Evolutionary conservation across 2,888 invertebrate genomes (phyloP), one percentile per base, ranked within the genome.

Genomic region (Carcina quercana): DNA sequence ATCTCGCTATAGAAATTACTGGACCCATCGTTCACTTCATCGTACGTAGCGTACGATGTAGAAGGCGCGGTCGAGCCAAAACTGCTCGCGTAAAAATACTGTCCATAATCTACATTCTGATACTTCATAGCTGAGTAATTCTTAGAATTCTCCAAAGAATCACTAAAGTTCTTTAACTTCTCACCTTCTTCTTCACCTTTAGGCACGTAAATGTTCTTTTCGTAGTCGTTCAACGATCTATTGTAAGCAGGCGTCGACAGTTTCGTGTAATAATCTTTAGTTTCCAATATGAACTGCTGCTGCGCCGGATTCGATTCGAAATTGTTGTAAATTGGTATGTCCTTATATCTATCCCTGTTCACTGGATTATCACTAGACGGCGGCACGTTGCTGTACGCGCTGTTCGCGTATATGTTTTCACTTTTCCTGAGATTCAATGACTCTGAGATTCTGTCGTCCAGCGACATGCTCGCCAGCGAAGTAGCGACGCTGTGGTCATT

Each of bases 401-500:
- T 59, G 32, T 76, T 76, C 2, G 66, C 59, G 40, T 79, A 79
- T 15, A 70, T 40, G 20, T 64, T 68, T 28, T 80, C 78, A 30
- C 74, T 75, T 36, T 76, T 80, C 59, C 76, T 69, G 53, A 83
- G 76, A 63, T 83, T 83, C 49, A 83, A 43, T 3, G 83, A 83
- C 59, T 78, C 78, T 0, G 83, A 83, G 41, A 83, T 82, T 66
- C 67, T 65, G 42, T 83, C 83, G 47, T 83, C 83, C 37, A 83
- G 56, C 29, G 83, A 83, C 72, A 82, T 70, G 30, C 68, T 54
- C 3, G 71, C 60, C 30, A 80, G 28, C 0, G 68, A 48, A 6
- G 53, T 48, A 1, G 54, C 39, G 2, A 67, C 37, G 25, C 43
- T 57, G 2, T 59, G 52, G 7, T 52, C 52, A 5, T 47, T 32